phyloP scores from a whole-genome alignment of 1,140 invertebrate species.

The Augochlora pura region DNA sequence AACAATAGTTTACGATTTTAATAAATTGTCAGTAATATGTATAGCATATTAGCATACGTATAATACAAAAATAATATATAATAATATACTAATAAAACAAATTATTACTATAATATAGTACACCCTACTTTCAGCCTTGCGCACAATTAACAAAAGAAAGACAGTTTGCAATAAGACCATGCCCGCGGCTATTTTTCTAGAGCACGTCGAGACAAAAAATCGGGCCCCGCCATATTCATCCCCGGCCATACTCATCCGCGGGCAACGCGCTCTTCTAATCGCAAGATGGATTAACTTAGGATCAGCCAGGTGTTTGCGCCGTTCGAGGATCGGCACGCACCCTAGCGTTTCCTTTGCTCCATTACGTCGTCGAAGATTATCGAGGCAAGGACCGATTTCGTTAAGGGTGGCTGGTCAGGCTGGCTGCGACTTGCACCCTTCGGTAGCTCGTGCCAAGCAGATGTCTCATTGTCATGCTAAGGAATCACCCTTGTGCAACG shows the following conservation, averaged over 20 bases:
- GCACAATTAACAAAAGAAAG: no score
- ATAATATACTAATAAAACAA: no score
- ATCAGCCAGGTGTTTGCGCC: conserved; percentile 58
- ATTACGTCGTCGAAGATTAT: conserved; percentile 66
- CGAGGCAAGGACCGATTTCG: conserved; percentile 56
- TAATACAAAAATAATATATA: no score
- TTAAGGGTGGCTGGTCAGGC: conserved; percentile 60
- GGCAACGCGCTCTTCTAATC: conserved; percentile 11
- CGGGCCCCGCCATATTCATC: background rate
- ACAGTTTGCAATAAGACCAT: no score
- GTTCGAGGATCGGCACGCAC: conserved; percentile 21
- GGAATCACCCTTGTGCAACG: conserved; percentile 59
- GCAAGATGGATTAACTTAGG: conserved; percentile 52
- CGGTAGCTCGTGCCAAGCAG: conserved; percentile 69
- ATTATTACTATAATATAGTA: no score
- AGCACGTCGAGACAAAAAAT: no score
- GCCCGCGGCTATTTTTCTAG: background rate
- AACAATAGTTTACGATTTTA: no score
- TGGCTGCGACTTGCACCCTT: conserved; percentile 60
- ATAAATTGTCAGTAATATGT: no score
- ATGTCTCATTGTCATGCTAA: conserved; percentile 74
- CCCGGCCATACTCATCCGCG: background rate
- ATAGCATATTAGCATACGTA: no score
- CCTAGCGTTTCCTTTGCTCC: conserved; percentile 47
- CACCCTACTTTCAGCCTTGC: no score